Evolutionary conservation across 2,113 vertebrate species (phyloP), one percentile per base, ranked within the genome.

Genomic region (Labrus mixtus): DNA sequence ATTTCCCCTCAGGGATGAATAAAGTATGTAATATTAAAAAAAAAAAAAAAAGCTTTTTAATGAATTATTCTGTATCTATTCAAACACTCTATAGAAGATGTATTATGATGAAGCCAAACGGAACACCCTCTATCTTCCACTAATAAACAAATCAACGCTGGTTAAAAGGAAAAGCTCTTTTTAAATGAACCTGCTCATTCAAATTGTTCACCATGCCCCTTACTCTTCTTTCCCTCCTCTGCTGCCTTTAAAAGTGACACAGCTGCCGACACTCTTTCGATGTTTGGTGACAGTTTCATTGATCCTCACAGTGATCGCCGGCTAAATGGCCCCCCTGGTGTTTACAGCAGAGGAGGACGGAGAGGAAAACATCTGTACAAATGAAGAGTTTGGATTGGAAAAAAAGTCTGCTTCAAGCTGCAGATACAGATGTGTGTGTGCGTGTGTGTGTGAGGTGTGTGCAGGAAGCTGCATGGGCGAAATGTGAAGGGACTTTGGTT

Each of bases 241-340:
- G 46, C 67, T 59, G 58, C 62, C 46, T 78, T 76, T 68, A 78
- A n/a, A n/a, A 70, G 79, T 87, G 37, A 77, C 78, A 72, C 83
- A 87, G 76, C 90, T 90, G 84, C 72, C 17, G 67, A 54, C 81
- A 46, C 75, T 67, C 82, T 80, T 92, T 93, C 79, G 36, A 87
- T 71, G 89, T 93, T 91, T 89, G 90, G 88, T 89, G 92, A 90
- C 84, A 91, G 76, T 78, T 92, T 78, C 82, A 85, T 83, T 85
- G 89, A 91, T 89, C 90, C 79, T 73, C n/a, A 45, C 73, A 20
- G 67, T 64, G 84, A 79, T 76, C 62, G 65, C 66, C 71, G 61
- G 75, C 81, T 81, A 85, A 90, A 93, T 85, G 80, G 55, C 74
- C 89, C 76, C 76, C 83, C 81, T 68, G 69, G 76, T 76, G 73